Percentiles rank a stretch among this genome's conserved stretches.
phyloP scores from a whole-genome alignment of 2,888 invertebrate genomes.

The Mythimna impura region DNA sequence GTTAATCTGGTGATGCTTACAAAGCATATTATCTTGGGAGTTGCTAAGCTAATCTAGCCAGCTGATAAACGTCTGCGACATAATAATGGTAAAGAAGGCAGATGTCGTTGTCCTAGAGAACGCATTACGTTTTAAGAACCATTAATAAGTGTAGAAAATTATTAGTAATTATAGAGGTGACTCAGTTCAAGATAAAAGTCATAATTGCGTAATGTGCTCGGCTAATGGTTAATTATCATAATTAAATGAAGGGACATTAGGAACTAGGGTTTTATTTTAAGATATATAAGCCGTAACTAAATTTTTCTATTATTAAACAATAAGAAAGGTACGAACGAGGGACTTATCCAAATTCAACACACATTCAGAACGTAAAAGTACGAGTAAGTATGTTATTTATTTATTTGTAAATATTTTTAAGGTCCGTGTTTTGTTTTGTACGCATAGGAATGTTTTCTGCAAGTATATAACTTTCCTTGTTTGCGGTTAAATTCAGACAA shows the following conservation, averaged over 20 bases:
- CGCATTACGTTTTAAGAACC: constrained; percentile 27
- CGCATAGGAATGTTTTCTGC: neutral
- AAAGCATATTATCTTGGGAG: neutral
- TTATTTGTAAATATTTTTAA: constrained; percentile 15
- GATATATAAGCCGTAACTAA: constrained; percentile 27
- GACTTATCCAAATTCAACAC: constrained; percentile 23
- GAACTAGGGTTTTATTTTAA: constrained; percentile 10
- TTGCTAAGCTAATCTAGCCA: constrained; percentile 12
- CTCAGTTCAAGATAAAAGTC: constrained; percentile 30
- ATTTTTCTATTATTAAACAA: neutral
- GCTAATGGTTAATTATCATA: constrained; percentile 34
- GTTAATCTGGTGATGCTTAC: constrained; percentile 9
- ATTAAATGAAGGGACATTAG: constrained; percentile 33
- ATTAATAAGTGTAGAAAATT: constrained; percentile 23
- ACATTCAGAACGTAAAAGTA: constrained; percentile 23
- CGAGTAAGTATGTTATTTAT: constrained; percentile 39
- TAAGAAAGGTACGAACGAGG: neutral
- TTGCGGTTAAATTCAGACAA: constrained; percentile 34
- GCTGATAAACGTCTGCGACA: constrained; percentile 28
- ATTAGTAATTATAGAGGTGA: constrained; percentile 24
- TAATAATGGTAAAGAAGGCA: constrained; percentile 19
- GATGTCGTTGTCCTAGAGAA: constrained; percentile 30
- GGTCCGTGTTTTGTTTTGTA: neutral
- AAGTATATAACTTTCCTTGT: constrained; percentile 38
- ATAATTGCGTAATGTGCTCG: constrained; percentile 37